Base-by-base conservation (phyloP, 2,797 vertebrate genomes). In the Trachops cirrhosus region DNA sequence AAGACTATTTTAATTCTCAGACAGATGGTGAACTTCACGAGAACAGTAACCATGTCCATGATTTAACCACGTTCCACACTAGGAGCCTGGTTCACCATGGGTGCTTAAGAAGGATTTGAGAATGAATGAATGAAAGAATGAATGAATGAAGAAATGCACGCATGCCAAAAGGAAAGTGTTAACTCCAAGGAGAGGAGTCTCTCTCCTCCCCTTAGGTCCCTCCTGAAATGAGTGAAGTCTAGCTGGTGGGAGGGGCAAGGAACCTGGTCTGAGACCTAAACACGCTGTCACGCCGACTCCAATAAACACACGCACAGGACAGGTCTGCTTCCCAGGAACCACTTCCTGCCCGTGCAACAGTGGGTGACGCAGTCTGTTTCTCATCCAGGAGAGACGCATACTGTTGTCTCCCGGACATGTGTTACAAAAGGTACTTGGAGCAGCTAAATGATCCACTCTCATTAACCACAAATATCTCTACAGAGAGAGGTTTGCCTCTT, bases 301-400 rank as follows among this genome's bases (percentile, higher is more conserved):
- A 16, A 74, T 2, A 41, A 54, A 54, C 67, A 57, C 15, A 41
- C 0, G 0, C 6, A 26, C 11, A 9, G 29, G 4, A 26, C 15
- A 73, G 50, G 22, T 19, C 59, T 15, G 18, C 44, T 82, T 37
- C 32, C 10, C 16, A 12, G 50, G 32, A 29, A 24, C 59, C 14
- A n/a, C 26, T 54, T 90, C 79, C 57, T 37, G 39, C 18, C 21
- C 48, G 4, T 1, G 12, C 12, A 48, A 64, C 86, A 46, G 74
- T 26, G 1, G 18, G 14, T 5, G 10, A 26, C 22, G 18, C 18
- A 29, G 22, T 59, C 34, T 82, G 52, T 54, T 26, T 67, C 64
- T 74, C 22, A 22, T 5, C 22, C 34, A 21, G 0, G 9, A 52
- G 46, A 34, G 74, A 29, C 0, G 54, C 8, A 24, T 0, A 2